Conservation (phyloP, 2,113 vertebrate species). For the Mormyrus lacerda region DNA sequence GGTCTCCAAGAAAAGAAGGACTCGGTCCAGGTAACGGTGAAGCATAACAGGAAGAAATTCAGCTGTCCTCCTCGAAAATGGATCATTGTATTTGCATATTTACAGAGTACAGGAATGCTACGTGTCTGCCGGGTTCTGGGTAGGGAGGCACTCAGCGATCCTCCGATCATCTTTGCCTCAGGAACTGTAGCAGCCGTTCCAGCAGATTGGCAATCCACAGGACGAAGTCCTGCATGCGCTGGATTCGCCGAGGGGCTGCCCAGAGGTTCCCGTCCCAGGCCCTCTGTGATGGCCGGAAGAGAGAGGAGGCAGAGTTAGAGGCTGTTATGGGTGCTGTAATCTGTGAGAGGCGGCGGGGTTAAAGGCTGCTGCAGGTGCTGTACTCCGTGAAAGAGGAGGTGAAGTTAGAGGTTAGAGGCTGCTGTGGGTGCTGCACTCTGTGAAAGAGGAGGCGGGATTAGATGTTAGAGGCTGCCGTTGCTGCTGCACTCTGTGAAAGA, state of each 20-base stretch:
- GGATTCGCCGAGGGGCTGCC: conserved; percentile 35
- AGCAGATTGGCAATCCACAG: conserved; percentile 51
- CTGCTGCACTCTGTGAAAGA: background rate
- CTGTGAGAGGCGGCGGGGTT: background rate
- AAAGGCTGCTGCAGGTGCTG: background rate
- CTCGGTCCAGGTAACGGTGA: background rate
- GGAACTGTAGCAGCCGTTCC: conserved; percentile 48
- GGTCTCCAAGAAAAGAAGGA: background rate
- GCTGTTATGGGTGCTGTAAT: background rate
- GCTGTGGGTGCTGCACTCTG: background rate
- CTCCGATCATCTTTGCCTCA: conserved; percentile 39
- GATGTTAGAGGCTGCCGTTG: background rate
- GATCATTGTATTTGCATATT: conserved; percentile 30
- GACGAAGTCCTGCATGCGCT: conserved; percentile 44
- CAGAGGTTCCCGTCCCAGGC: conserved; percentile 44
- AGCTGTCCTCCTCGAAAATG: background rate
- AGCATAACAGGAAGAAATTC: background rate
- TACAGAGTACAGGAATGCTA: conserved; percentile 41
- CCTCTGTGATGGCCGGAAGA: background rate
- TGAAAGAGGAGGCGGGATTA: background rate
- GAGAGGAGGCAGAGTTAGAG: background rate
- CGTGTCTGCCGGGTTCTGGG: conserved; percentile 50
- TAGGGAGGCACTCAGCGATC: conserved; percentile 25
- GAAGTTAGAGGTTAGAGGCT: background rate
- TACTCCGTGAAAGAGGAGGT: background rate